Conservation (phyloP, 2,797 vertebrate species). For the Gymnopithys bicolor region DNA sequence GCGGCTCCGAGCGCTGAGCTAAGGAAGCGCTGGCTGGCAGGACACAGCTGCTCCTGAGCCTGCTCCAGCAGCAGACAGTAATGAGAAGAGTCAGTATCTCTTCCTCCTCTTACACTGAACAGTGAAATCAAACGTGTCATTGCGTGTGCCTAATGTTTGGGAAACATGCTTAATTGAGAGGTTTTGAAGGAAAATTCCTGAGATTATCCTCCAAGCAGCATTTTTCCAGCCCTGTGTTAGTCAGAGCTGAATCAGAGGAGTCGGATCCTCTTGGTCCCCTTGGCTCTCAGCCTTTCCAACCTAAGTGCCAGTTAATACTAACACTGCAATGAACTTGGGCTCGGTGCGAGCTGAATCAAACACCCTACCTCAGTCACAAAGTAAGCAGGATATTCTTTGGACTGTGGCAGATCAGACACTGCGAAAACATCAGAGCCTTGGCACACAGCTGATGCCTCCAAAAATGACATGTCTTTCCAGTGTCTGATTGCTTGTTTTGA, state of each 20-base stretch:
- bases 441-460: not conserved
- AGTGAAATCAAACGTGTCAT: not conserved
- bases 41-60: not conserved
- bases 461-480: not conserved
- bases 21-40: not conserved
- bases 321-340: slow-evolving; percentile 32
- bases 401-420: slow-evolving; percentile 16
- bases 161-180: not conserved
- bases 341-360: not conserved
- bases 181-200: slow-evolving; percentile 38
- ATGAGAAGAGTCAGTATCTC: not conserved
- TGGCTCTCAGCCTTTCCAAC: slow-evolving; percentile 30
- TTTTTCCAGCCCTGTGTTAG: slow-evolving; percentile 28
- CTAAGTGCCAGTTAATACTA: slow-evolving; percentile 21
- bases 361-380: not conserved
- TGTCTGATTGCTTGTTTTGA: slow-evolving; percentile 34
- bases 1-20: not conserved
- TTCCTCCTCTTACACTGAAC: not conserved
- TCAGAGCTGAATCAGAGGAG: slow-evolving; percentile 53
- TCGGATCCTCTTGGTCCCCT: slow-evolving; percentile 16
- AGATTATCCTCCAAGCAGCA: not conserved
- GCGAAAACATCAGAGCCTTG: not conserved
- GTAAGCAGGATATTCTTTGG: slow-evolving; percentile 43
- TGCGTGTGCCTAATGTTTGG: not conserved
- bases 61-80: not conserved